Evolutionary conservation across 2,113 vertebrate genomes (phyloP), one percentile per base, ranked within the genome.

Genomic region (Okapia johnstoni): DNA sequence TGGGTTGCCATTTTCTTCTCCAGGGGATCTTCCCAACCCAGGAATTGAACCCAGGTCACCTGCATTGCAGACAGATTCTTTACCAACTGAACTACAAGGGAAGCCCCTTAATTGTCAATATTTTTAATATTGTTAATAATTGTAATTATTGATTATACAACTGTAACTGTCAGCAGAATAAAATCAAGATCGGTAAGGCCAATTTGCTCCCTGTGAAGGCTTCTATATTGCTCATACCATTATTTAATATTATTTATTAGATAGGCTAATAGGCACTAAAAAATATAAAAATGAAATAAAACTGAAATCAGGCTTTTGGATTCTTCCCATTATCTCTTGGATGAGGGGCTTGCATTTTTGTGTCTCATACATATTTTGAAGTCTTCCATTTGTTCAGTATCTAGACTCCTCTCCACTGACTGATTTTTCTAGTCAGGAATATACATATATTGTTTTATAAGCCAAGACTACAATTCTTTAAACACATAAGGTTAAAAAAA

Each of bases 251-350:
- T 52, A 55, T 30, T 36, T 73, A 10, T 43, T 52, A 61, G 26
- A 92, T 2, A 36, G n/a, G 19, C 10, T 54, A 91, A 73, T 7
- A 26, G 88, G 46, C 28, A 52, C 16, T 43, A 50, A 76, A 94
- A 96, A 77, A 50, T 25, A 89, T 30, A 66, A 83, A 58, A 95
- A 58, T 60, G 57, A 85, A 88, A 81, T 63, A 84, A 94, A 90
- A 66, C 15, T 70, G 43, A 36, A 89, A 63, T 9, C 70, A 76
- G 79, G 73, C 36, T 83, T 93, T 0, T 52, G 9, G 87, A 92
- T 48, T 84, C 50, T 63, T 52, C 46, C 30, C 88, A 60, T 76
- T 73, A 85, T 57, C 36, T 85, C 77, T 55, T 76, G 30, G 54
- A 54, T 8, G 28, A 94, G 26, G 57, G 50, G 26, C 61, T 87